A percentile compares a stretch with the other conserved stretches of the same genome.
Evolutionary conservation across 2,113 vertebrate genomes (phyloP).

Genomic region (Embiotoca jacksoni): DNA sequence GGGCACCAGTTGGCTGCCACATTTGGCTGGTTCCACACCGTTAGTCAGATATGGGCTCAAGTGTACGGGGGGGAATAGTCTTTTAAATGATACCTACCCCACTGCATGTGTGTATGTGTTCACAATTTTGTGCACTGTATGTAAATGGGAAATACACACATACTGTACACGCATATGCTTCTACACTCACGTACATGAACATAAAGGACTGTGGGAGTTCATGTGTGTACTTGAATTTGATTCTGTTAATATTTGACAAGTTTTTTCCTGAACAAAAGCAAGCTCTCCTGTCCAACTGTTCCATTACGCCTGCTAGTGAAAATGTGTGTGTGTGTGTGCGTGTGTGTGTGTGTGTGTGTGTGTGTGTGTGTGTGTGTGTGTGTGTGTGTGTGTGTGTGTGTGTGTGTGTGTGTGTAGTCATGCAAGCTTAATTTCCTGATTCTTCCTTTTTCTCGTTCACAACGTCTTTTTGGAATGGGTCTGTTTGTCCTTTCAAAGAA

Average conservation of each 20-base stretch:
- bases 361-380: constrained; percentile 70
- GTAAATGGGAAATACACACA: constrained; percentile 41
- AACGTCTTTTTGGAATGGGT: constrained; percentile 53
- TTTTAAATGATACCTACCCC: constrained; percentile 80
- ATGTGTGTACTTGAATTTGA: constrained; percentile 17
- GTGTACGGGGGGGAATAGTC: constrained; percentile 74
- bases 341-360: constrained; percentile 69
- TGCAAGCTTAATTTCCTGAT: constrained; percentile 72
- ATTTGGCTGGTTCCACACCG: constrained; percentile 84
- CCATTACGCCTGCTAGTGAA: constrained; percentile 70
- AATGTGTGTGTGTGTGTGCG: constrained; percentile 63
- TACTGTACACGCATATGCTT: constrained; percentile 36
- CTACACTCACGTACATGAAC: constrained; percentile 30
- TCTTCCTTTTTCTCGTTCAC: constrained; percentile 44
- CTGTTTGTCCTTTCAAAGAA: constrained; percentile 68
- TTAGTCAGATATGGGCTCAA: constrained; percentile 82
- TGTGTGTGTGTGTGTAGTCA: constrained; percentile 62
- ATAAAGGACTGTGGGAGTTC: constrained; percentile 5
- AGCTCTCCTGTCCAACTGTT: constrained; percentile 80
- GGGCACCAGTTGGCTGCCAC: constrained; percentile 84
- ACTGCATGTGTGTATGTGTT: constrained; percentile 41
- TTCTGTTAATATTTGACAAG: constrained; percentile 64
- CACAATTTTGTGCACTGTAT: constrained; percentile 32
- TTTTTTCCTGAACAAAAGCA: constrained; percentile 75
- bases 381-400: constrained; percentile 63